phyloP scores from a whole-genome alignment of 2,797 vertebrate genomes.

The Megalops cyprinoides region DNA sequence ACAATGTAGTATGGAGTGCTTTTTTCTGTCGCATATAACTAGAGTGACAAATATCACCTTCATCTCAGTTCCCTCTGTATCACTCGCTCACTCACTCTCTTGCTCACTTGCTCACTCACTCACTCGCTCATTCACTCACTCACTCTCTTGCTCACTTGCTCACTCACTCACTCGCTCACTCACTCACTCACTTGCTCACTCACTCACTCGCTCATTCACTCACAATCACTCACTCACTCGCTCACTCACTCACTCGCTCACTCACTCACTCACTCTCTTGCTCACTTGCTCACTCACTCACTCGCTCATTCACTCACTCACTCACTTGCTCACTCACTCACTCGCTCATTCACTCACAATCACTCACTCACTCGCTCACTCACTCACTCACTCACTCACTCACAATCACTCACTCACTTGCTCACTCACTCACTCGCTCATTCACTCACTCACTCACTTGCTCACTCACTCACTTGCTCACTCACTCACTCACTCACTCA shows the following conservation, averaged over 20 bases:
- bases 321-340: neutral
- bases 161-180: neutral
- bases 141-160: slow-evolving; percentile 13
- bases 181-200: neutral
- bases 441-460: no score
- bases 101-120: neutral
- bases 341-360: neutral
- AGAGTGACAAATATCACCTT: no score
- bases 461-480: neutral
- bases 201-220: neutral
- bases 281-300: neutral
- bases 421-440: neutral
- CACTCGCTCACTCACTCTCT: neutral
- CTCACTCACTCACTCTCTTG: neutral
- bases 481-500: neutral
- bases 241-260: neutral
- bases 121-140: neutral
- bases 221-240: neutral
- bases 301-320: neutral
- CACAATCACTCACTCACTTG: neutral
- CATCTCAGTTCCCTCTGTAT: no score
- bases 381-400: neutral
- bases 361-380: neutral
- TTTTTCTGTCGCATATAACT: no score
- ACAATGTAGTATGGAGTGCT: no score